Conservation (phyloP, 2,888 invertebrate genomes). For the Helicoverpa assulta region DNA sequence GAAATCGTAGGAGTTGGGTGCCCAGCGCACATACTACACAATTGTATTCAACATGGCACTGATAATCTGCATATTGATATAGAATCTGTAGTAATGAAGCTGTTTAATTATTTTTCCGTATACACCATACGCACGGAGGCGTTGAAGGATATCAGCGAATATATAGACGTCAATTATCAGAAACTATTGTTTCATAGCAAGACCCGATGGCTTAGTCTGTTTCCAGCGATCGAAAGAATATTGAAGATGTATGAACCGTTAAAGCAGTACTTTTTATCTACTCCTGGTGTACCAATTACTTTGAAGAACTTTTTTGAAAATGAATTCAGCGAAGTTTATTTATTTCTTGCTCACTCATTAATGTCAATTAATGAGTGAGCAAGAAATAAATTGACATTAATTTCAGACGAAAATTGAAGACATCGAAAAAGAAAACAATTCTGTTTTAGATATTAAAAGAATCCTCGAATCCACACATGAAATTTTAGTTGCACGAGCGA, state of each 20-base stretch:
- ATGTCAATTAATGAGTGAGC: too few relatives aligned
- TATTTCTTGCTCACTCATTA: slow-evolving; percentile 47
- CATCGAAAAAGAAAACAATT: slow-evolving; percentile 52
- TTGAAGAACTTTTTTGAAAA: slow-evolving; percentile 55
- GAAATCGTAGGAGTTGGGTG: too few relatives aligned
- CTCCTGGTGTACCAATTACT: slow-evolving; percentile 35
- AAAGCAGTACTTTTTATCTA: slow-evolving; percentile 58
- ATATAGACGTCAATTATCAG: slow-evolving; percentile 24
- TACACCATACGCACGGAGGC: too few relatives aligned
- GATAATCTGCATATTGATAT: too few relatives aligned
- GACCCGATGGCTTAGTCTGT: slow-evolving; percentile 59
- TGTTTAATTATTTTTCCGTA: too few relatives aligned
- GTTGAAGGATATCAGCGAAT: too few relatives aligned
- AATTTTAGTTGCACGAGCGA: slow-evolving; percentile 40
- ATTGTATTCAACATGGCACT: too few relatives aligned
- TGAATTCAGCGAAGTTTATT: slow-evolving; percentile 47
- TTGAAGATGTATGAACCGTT: slow-evolving; percentile 59
- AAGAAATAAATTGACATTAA: too few relatives aligned
- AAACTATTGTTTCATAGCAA: slow-evolving; percentile 58
- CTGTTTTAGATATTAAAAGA: slow-evolving; percentile 43
- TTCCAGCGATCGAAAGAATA: slow-evolving; percentile 64
- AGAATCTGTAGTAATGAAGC: too few relatives aligned
- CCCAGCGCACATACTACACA: too few relatives aligned
- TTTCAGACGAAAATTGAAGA: slow-evolving; percentile 50
- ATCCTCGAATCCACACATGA: slow-evolving; percentile 37